A percentile compares a stretch with the other conserved stretches of the same genome.
Conservation (phyloP, 2,113 vertebrate genomes). For the Egretta garzetta region DNA sequence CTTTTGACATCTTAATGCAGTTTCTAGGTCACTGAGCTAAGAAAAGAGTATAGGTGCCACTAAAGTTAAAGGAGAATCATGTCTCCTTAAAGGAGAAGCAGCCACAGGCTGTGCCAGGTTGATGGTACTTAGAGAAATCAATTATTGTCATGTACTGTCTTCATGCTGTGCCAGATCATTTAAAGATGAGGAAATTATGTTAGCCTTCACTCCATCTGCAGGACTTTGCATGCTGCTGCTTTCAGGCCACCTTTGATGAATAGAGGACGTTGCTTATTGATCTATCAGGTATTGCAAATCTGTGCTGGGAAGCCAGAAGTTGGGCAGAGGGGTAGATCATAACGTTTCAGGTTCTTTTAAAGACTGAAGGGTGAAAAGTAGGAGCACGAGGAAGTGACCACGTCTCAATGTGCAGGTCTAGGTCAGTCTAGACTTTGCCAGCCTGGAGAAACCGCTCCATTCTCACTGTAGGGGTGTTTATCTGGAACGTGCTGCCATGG, state of each 20-base stretch:
- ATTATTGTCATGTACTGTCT: neutral
- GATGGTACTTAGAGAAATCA: neutral
- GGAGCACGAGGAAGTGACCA: neutral
- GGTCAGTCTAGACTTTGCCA: neutral
- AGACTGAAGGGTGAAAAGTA: neutral
- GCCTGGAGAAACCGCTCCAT: neutral
- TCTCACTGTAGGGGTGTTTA: neutral
- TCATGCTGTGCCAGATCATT: neutral
- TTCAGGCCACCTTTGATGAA: neutral
- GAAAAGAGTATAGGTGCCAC: neutral
- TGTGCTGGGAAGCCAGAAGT: neutral
- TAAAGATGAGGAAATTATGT: neutral
- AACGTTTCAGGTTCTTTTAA: neutral
- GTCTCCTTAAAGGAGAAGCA: neutral
- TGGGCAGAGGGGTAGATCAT: neutral
- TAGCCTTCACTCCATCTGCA: neutral
- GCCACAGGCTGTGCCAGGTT: neutral
- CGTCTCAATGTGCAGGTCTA: neutral
- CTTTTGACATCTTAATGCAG: slow-evolving; percentile 24
- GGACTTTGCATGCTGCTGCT: neutral
- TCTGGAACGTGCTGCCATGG: neutral
- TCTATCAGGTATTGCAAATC: neutral
- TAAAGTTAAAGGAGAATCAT: neutral
- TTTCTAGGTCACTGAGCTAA: slow-evolving; percentile 45
- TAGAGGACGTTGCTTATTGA: neutral